phyloP scores from a whole-genome alignment of 2,113 vertebrate species.

The Oplegnathus fasciatus region DNA sequence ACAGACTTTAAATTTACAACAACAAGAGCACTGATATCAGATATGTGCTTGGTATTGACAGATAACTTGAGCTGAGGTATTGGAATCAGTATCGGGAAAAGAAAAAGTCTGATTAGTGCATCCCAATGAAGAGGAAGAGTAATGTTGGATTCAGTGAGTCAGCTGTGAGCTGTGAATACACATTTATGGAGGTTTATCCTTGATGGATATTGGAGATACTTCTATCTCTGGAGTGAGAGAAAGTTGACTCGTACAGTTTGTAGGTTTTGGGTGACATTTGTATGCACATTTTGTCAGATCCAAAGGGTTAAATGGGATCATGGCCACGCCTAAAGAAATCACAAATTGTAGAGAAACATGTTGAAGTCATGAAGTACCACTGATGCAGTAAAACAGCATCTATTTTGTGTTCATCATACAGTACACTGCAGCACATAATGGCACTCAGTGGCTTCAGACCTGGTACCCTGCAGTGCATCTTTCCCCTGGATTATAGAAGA shows the following conservation, averaged over 20 bases:
- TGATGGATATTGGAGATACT: no score
- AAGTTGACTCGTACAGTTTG: no score
- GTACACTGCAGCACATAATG: neutral
- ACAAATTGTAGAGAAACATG: neutral
- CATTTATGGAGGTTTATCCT: neutral
- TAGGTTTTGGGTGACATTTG: neutral
- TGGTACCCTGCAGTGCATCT: constrained; percentile 20
- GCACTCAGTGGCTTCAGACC: neutral
- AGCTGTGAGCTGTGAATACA: neutral
- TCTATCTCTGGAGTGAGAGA: neutral
- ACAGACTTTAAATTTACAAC: no score
- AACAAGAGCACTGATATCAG: no score
- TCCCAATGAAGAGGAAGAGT: no score
- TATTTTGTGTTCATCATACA: constrained; percentile 17
- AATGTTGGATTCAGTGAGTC: no score
- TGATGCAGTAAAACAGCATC: neutral
- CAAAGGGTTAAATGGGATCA: neutral
- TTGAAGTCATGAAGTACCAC: neutral
- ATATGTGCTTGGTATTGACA: no score
- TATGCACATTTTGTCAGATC: neutral
- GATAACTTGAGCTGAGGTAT: no score
- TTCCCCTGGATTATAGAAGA: constrained; percentile 36
- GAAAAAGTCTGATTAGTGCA: no score
- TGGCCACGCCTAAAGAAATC: neutral
- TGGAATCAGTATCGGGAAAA: no score